Evolutionary conservation across 2,888 invertebrate species (phyloP).

Genomic region (Cybosia mesomella): DNA sequence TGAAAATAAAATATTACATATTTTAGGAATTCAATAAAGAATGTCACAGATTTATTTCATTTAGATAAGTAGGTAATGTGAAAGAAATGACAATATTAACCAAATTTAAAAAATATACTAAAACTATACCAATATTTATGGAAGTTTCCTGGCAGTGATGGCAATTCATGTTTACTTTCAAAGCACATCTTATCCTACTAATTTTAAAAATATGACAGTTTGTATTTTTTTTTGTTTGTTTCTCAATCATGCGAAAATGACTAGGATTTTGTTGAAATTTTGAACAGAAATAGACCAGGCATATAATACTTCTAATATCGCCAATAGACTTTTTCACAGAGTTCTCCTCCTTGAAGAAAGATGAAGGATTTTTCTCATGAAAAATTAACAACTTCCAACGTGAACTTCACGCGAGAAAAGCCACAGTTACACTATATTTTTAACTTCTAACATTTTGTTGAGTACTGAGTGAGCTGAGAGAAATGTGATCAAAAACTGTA

Average conservation of each 20-base stretch:
- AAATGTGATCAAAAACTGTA: neutral
- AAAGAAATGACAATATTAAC: neutral
- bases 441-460: too few species aligned
- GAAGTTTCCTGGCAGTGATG: too few species aligned
- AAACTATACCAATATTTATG: too few species aligned
- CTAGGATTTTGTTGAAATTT: too few species aligned
- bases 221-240: too few species aligned
- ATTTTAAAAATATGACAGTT: too few species aligned
- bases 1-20: neutral
- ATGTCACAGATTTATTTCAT: neutral
- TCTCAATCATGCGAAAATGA: too few species aligned
- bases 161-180: too few species aligned
- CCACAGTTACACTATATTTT: neutral
- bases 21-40: neutral
- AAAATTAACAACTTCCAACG: neutral
- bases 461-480: neutral
- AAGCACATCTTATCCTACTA: too few species aligned
- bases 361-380: neutral
- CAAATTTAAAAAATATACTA: neutral
- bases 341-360: neutral
- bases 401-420: neutral
- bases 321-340: neutral
- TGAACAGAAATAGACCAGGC: too few species aligned
- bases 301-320: too few species aligned
- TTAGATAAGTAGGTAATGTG: neutral